phyloP scores from a whole-genome alignment of 2,113 vertebrate genomes.

The Rhipidura dahli region DNA sequence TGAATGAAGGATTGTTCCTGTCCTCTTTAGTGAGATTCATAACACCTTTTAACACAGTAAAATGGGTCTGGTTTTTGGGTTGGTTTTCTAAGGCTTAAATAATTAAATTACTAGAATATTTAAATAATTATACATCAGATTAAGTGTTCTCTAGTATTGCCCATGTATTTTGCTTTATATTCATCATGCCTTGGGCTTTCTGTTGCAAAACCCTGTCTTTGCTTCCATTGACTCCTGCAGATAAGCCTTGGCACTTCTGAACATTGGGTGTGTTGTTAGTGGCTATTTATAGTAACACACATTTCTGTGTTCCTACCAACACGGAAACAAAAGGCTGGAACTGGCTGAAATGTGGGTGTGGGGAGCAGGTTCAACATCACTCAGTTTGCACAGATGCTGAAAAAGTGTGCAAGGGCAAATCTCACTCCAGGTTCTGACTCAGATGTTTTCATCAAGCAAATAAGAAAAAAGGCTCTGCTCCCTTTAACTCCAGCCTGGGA shows the following conservation, averaged over 20 bases:
- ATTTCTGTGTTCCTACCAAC: not conserved
- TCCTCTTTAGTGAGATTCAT: not conserved
- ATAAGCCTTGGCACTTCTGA: not conserved
- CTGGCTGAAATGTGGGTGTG: not conserved
- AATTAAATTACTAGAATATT: not conserved
- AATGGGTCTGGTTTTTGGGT: not conserved
- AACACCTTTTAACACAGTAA: not conserved
- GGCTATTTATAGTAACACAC: not conserved
- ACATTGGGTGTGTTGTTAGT: not conserved
- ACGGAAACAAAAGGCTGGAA: not conserved
- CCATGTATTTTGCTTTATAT: not conserved
- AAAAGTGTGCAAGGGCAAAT: not conserved
- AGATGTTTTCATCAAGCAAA: not conserved
- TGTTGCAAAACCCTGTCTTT: not conserved
- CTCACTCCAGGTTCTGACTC: not conserved
- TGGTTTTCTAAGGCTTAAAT: not conserved
- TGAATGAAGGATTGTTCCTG: not conserved
- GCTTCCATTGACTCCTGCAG: not conserved
- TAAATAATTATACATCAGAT: not conserved
- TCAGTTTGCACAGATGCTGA: not conserved
- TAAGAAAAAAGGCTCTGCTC: not conserved
- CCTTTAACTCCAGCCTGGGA: not conserved
- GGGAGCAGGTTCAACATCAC: not conserved
- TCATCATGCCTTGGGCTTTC: not conserved
- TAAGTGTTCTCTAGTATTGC: not conserved